Evolutionary conservation across 2,113 vertebrate genomes (phyloP), one percentile per base, ranked within the genome.

Genomic region (Hyaena hyaena): DNA sequence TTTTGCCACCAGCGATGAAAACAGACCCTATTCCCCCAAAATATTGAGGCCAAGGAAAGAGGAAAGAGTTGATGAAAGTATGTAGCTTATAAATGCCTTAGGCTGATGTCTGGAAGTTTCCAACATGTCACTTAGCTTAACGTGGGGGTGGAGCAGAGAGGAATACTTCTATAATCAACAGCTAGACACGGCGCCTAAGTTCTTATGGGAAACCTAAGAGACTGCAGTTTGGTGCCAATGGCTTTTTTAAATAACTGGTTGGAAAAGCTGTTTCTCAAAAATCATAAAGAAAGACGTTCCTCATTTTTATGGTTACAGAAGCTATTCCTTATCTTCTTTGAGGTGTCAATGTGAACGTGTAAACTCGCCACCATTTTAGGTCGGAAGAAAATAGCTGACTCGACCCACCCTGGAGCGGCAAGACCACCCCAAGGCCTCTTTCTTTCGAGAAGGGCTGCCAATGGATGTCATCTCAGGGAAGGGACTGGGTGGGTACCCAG

Each of bases 241-340:
- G n/a, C 24, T 39, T 88, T 73, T 69, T 81, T 14, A 39, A 55
- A 69, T 71, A 96, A 61, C 74, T 23, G 10, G 7, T 17, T 85
- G 63, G 55, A 81, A 91, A 58, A 16, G 15, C 1, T 31, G 39
- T 16, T 61, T 77, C 88, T 95, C 58, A 92, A 83, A 63, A 61
- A n/a, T 77, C 10, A 16, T 31, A 39, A 65, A 58, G 58, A 76
- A 71, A 55, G 48, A n/a, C 21, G 48, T 16, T 71, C 58, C 55
- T 88, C 33, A 58, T 15, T 83, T 45, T 35, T 68, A 48, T 79
- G 65, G 80, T 48, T 31, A 39, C 0, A 5, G 53, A 89, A 93
- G 80, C 79, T 50, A 23, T 53, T 83, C 53, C 33, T 73, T 43
- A 14, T 66, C 48, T 69, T 53, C 48, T 61, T 55, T 43, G 10